Evolutionary conservation across 2,888 invertebrate species (phyloP), one percentile per base, ranked within the genome.

Genomic region (Lucinisca nassula): DNA sequence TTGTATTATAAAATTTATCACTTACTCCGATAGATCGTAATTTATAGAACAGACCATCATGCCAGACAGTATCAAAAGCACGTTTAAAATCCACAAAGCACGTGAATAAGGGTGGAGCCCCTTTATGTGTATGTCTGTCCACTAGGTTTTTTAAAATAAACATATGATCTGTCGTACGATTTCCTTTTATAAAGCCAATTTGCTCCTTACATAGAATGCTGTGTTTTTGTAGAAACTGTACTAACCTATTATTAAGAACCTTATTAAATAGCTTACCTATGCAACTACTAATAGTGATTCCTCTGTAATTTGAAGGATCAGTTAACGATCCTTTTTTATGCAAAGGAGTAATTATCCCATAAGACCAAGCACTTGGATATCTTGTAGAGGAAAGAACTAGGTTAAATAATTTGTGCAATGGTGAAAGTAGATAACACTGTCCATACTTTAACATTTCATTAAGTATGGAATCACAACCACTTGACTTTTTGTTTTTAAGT

Each of bases 401-500:
- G 21, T 55, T 55, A 55, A 55, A 55, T 55, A 55, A 77, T 58
- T 77, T 58, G 14, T 58, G 37, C 2, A 77, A 32, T 2, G 32
- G n/a, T 17, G 35, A 37, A 17, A 58, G 3, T 58, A 77, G 58
- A 37, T 17, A 21, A 58, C 8, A 37, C 17, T 58, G 32, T 2
- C 77, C 37, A 37, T 55, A 32, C 30, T 58, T 77, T 58, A 77
- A 37, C 77, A 77, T 77, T 58, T 77, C 77, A 58, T 58, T 77
- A 1, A 37, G 17, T 1, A 77, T 58, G 12, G 21, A 35, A 49
- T 77, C 77, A 37, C 55, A 51, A 24, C 77, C 77, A 77, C 32
- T 17, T 21, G 37, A 35, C 37, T 77, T 77, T 17, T 37, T 58
- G 38, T 55, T 58, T 38, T 77, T 77, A 30, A 77, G 75, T 14